phyloP scores from a whole-genome alignment of 2,797 vertebrate species.

The Lates japonicus region DNA sequence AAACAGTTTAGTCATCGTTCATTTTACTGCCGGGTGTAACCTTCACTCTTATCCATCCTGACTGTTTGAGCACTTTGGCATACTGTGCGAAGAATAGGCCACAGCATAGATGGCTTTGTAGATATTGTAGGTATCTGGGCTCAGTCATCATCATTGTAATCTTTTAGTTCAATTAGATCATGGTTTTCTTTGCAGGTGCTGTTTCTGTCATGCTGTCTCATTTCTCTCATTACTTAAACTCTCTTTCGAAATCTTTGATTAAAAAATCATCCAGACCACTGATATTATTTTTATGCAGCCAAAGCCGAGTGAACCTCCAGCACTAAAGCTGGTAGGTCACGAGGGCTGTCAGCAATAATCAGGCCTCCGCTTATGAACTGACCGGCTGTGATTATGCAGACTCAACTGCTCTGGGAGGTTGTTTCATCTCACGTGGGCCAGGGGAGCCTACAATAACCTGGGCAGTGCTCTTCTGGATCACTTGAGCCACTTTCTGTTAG shows the following conservation, averaged over 20 bases:
- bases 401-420: constrained; percentile 78
- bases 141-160: constrained; percentile 77
- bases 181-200: constrained; percentile 64
- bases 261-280: constrained; percentile 78
- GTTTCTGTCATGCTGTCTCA: not conserved
- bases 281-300: constrained; percentile 81
- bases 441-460: constrained; percentile 81
- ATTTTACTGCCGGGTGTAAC: constrained; percentile 78
- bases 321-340: constrained; percentile 78
- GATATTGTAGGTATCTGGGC: constrained; percentile 81
- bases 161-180: constrained; percentile 68
- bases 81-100: constrained; percentile 79
- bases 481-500: constrained; percentile 78
- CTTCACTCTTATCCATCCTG: constrained; percentile 68
- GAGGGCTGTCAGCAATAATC: constrained; percentile 85
- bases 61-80: constrained; percentile 71
- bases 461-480: constrained; percentile 79
- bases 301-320: constrained; percentile 82
- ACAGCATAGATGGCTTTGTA: constrained; percentile 85
- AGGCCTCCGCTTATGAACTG: constrained; percentile 86
- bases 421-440: constrained; percentile 81
- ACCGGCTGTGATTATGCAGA: constrained; percentile 79
- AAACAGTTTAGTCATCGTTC: not conserved
- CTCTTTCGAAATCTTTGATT: constrained; percentile 71
- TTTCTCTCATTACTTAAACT: constrained; percentile 55